Percentiles rank a stretch among this genome's conserved stretches.
Evolutionary conservation across 2,113 vertebrate species (phyloP).

Genomic region (Nannospalax galili): DNA sequence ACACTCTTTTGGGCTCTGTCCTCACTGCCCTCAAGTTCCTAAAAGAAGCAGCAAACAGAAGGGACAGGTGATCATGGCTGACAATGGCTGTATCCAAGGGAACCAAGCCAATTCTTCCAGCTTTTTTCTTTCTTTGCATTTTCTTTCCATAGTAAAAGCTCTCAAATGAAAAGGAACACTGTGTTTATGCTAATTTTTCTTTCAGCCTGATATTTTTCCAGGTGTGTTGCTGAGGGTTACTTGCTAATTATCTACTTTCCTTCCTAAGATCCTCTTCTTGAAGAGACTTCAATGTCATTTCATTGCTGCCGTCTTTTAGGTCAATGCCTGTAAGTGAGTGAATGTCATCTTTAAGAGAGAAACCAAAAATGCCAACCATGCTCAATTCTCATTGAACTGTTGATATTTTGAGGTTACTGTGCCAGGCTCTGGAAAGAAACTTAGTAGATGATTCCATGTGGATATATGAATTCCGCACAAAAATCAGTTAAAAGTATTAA

Average conservation of each 20-base stretch:
- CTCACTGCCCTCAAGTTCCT: background rate
- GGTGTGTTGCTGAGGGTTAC: background rate
- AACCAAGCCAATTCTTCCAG: background rate
- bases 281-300: background rate
- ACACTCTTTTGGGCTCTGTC: background rate
- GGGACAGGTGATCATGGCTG: background rate
- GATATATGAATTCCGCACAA: background rate
- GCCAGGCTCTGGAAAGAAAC: background rate
- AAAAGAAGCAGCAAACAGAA: background rate
- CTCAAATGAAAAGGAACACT: constrained; percentile 48
- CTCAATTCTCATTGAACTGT: background rate
- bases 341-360: background rate
- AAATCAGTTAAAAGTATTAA: background rate
- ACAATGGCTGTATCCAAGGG: constrained; percentile 45
- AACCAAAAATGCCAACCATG: background rate
- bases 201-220: constrained; percentile 35
- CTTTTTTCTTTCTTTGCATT: constrained; percentile 37
- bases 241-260: constrained; percentile 29
- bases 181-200: constrained; percentile 59
- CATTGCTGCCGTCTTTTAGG: background rate
- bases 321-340: background rate
- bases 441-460: background rate
- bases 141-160: constrained; percentile 39
- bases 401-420: constrained; percentile 34
- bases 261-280: constrained; percentile 30